Evolutionary conservation across 2,888 invertebrate genomes (phyloP).

Genomic region (Leucophenga montana): DNA sequence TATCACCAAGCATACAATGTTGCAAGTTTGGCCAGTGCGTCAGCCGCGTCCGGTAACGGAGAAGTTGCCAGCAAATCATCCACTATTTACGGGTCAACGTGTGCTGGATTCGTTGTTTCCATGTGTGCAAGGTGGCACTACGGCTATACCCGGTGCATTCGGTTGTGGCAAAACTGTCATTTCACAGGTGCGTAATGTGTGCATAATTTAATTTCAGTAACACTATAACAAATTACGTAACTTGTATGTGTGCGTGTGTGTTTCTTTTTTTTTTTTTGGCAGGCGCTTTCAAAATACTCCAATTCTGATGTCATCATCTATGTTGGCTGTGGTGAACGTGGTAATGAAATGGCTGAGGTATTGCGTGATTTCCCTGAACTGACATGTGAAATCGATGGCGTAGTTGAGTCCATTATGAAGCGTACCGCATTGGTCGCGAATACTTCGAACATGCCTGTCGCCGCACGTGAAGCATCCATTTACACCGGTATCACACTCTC

Average conservation of each 20-base stretch:
- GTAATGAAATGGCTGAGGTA: constrained; percentile 99
- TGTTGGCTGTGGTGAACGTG: constrained; percentile 99
- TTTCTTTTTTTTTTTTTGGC: constrained; percentile 64
- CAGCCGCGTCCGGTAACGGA: constrained; percentile 96
- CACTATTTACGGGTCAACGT: constrained; percentile 96
- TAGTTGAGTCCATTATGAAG: constrained; percentile 99
- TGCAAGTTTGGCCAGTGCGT: constrained; percentile 99
- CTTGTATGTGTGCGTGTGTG: constrained; percentile 90
- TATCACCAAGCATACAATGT: constrained; percentile 90
- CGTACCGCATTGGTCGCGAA: constrained; percentile 99
- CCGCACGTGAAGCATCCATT: constrained; percentile 99
- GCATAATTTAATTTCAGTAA: background rate
- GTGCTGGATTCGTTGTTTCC: constrained; percentile 98
- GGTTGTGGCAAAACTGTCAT: constrained; percentile 91
- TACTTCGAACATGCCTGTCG: constrained; percentile 99
- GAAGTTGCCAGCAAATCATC: constrained; percentile 98
- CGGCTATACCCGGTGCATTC: constrained; percentile 99
- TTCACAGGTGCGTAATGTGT: constrained; percentile 75
- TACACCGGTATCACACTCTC: constrained; percentile 99
- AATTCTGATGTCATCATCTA: constrained; percentile 99
- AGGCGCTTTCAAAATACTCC: constrained; percentile 98
- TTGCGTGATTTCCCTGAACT: constrained; percentile 98
- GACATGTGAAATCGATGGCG: constrained; percentile 95
- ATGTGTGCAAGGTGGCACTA: constrained; percentile 98
- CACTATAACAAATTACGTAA: background rate